Evolutionary conservation across 2,113 vertebrate genomes (phyloP), one percentile per base, ranked within the genome.

Genomic region (Engystomops pustulosus): DNA sequence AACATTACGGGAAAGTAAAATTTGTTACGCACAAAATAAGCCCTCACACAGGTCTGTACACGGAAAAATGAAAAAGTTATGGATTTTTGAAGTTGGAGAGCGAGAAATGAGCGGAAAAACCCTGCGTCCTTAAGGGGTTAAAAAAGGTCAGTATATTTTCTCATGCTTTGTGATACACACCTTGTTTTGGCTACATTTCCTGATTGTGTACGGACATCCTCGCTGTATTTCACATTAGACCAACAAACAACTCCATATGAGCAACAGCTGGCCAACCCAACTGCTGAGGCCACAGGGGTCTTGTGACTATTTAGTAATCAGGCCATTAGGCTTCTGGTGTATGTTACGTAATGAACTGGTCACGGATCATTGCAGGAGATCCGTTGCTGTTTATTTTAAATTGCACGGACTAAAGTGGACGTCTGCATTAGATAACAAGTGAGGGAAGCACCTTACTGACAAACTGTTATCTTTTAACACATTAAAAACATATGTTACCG

Each of bases 401-500:
- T 72, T 45, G 69, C 23, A 41, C 41, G 15, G 41, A 72, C 34
- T 70, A 25, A 38, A 11, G 36, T 70, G 36, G 68, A 70, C 68
- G 36, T 70, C 68, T 70, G 18, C 32, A 20, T 68, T 68, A 36
- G 65, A 36, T 68, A 68, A 68, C 65, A 68, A 68, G 65, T 69
- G 67, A 69, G 67, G 67, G 20, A 41, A 70, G 68, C 53, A 38
- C 32, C 74, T 36, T 11, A 60, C 53, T 38, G 76, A 51, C 76
- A 78, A 60, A 78, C 53, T 10, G 53, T 36, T 62, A 58, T 38
- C 25, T 58, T 41, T 51, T 68, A 65, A 17, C 41, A 51, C 27
- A 80, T 80, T 47, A 49, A 68, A 30, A 80, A 51, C 32, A 44
- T 23, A 71, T 74, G 58, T 45, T 74, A 9, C 69, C 30, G 51